Evolutionary conservation across 92 coral and sea anemone genomes (phyloP).

Genomic region (Isaurus tuberculatus): DNA sequence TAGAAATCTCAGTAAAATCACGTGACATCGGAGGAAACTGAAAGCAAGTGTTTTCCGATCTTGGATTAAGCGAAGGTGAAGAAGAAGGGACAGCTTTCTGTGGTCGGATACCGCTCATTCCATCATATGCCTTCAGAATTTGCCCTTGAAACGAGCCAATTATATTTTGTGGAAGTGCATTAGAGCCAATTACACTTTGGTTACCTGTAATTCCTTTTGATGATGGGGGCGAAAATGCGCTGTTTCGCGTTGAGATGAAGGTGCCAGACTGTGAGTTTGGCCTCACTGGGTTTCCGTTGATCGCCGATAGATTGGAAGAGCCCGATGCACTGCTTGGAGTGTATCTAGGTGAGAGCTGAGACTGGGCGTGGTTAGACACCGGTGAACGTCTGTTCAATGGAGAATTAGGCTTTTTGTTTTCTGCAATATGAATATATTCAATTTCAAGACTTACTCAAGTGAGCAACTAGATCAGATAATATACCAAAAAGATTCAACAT

Average conservation of each 20-base stretch:
- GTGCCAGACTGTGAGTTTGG: slow-evolving; percentile 22
- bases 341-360: slow-evolving; percentile 25
- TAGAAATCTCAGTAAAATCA: slow-evolving; percentile 11
- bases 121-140: slow-evolving; percentile 8
- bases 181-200: slow-evolving; percentile 16
- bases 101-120: slow-evolving; percentile 6
- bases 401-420: slow-evolving; percentile 25
- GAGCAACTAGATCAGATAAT: no score
- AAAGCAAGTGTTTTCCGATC: slow-evolving; percentile 34
- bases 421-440: neutral
- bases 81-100: slow-evolving; percentile 8
- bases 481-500: no score
- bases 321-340: slow-evolving; percentile 7
- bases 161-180: slow-evolving; percentile 2
- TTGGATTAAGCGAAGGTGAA: slow-evolving; percentile 25
- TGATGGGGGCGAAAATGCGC: slow-evolving; percentile 44
- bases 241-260: slow-evolving; percentile 38
- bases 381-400: slow-evolving; percentile 13
- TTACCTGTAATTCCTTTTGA: neutral
- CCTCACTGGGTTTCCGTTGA: slow-evolving; percentile 20
- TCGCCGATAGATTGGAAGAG: slow-evolving; percentile 4
- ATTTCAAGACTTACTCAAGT: neutral
- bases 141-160: slow-evolving; percentile 30
- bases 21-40: slow-evolving; percentile 31
- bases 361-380: slow-evolving; percentile 8